Conservation (phyloP, 2,888 invertebrate species). For the Ypsolopha scabrella region DNA sequence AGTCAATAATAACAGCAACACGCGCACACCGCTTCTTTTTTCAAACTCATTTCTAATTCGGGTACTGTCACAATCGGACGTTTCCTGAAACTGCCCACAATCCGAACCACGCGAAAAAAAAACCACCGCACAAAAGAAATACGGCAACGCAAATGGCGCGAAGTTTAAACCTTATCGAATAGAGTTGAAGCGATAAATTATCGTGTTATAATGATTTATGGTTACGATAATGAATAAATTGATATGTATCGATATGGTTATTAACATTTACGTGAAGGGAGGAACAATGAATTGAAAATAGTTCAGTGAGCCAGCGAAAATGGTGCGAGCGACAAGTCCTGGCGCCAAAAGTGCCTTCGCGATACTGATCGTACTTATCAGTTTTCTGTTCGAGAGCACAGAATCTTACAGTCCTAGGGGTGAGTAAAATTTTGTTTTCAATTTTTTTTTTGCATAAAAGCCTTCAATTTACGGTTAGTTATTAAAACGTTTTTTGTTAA, state of each 20-base stretch:
- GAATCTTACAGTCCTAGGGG: slow-evolving; percentile 53
- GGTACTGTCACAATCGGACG: slow-evolving; percentile 37
- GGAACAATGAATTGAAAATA: slow-evolving; percentile 1
- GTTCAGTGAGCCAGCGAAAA: slow-evolving; percentile 16
- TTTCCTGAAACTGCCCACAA: slow-evolving; percentile 14
- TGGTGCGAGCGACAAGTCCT: slow-evolving; percentile 18
- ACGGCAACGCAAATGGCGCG: slow-evolving; percentile 17
- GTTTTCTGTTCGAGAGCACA: slow-evolving; percentile 24
- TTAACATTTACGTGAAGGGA: slow-evolving; percentile 5
- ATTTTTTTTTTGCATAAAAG: no score
- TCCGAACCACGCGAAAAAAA: slow-evolving; percentile 9
- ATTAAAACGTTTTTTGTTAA: no score
- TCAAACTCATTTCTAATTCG: slow-evolving; percentile 49
- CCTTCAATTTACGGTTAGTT: no score
- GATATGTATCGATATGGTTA: slow-evolving; percentile 12
- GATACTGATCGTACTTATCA: slow-evolving; percentile 24
- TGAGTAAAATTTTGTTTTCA: slow-evolving; percentile 19
- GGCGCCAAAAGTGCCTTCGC: slow-evolving; percentile 5
- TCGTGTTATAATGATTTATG: slow-evolving; percentile 19
- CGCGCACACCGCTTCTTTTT: slow-evolving; percentile 40
- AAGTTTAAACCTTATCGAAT: not conserved
- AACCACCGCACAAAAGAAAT: slow-evolving; percentile 10
- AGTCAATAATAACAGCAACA: slow-evolving; percentile 51
- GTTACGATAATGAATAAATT: slow-evolving; percentile 21
- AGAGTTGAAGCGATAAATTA: slow-evolving; percentile 10